phyloP scores from a whole-genome alignment of 2,113 vertebrate species.

The Hoplias malabaricus region DNA sequence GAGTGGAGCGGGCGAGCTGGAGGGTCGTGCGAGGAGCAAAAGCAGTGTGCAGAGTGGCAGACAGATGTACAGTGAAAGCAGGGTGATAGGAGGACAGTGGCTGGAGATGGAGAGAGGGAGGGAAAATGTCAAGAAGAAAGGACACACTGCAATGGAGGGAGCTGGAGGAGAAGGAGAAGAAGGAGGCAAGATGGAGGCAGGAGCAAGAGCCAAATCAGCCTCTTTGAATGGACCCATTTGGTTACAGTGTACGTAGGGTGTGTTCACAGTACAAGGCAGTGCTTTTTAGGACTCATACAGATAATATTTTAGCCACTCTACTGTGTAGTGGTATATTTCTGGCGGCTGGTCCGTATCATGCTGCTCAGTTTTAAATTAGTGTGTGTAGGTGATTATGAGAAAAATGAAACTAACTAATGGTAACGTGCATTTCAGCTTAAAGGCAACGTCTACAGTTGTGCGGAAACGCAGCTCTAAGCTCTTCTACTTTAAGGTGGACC shows the following conservation, averaged over 20 bases:
- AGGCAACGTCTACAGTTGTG: too few relatives aligned
- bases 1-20: conserved; percentile 12
- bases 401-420: too few relatives aligned
- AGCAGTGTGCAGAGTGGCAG: not conserved
- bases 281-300: too few relatives aligned
- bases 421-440: too few relatives aligned
- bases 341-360: too few relatives aligned
- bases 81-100: not conserved
- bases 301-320: too few relatives aligned
- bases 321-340: too few relatives aligned
- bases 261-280: too few relatives aligned
- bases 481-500: too few relatives aligned
- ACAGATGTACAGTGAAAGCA: not conserved
- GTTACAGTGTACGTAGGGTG: not conserved
- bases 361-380: too few relatives aligned
- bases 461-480: too few relatives aligned
- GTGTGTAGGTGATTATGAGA: too few relatives aligned
- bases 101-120: not conserved
- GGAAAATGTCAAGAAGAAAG: not conserved
- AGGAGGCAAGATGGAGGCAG: not conserved
- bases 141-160: not conserved
- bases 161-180: not conserved
- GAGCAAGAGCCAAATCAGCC: not conserved
- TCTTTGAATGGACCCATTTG: not conserved
- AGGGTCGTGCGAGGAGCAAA: conserved; percentile 21